phyloP scores from a whole-genome alignment of 2,888 invertebrate genomes.

The Oxytorus armatus region DNA sequence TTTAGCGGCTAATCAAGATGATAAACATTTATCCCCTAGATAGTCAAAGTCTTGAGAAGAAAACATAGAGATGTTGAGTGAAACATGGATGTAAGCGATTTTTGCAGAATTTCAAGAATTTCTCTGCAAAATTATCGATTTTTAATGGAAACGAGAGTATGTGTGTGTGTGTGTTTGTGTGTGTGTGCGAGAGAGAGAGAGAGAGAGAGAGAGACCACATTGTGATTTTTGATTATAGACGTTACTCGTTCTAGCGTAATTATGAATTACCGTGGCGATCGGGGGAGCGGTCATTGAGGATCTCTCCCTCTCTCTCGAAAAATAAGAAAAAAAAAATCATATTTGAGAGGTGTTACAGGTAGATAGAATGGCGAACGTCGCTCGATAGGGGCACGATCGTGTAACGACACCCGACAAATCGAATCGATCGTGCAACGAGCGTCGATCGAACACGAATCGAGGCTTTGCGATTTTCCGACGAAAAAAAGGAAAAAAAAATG shows the following conservation, averaged over 20 bases:
- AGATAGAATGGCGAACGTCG: conserved; percentile 15
- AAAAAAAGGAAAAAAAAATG: conserved; percentile 3
- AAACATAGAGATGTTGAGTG: conserved; percentile 60
- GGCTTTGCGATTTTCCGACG: conserved; percentile 53
- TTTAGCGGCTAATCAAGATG: conserved; percentile 77
- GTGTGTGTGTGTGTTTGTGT: too few relatives aligned
- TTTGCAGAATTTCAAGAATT: conserved; percentile 49
- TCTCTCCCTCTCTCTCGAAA: conserved; percentile 1
- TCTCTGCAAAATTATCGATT: conserved; percentile 45
- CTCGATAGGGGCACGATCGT: conserved; percentile 9
- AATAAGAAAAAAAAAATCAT: conserved; percentile 3
- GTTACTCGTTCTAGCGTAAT: conserved; percentile 72
- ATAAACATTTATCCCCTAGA: conserved; percentile 72
- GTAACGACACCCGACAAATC: conserved; percentile 33
- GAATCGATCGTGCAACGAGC: conserved; percentile 48
- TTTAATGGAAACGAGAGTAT: conserved; percentile 30
- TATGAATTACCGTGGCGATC: conserved; percentile 69
- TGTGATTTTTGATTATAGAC: conserved; percentile 78
- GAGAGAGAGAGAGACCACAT: conserved; percentile 73
- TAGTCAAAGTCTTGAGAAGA: conserved; percentile 77
- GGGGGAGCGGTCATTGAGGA: conserved; percentile 28
- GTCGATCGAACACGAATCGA: conserved; percentile 37
- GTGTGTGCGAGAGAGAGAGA: conserved; percentile 28
- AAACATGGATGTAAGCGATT: conserved; percentile 69
- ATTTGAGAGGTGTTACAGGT: conserved; percentile 44